Evolutionary conservation across 2,113 vertebrate genomes (phyloP).

Genomic region (Tiliqua scincoides): DNA sequence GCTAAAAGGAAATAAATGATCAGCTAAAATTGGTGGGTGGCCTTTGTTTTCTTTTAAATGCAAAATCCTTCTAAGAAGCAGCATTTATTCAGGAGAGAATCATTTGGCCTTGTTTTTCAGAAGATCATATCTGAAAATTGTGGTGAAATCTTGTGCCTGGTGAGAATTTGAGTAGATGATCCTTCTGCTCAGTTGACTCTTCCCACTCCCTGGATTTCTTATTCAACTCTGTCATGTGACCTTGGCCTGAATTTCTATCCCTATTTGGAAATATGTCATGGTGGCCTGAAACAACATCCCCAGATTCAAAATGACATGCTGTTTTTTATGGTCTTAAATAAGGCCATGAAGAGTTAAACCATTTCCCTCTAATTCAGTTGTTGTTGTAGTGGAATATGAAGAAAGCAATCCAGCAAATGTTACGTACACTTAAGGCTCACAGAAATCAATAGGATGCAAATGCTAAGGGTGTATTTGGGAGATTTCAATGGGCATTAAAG

Average conservation of each 20-base stretch:
- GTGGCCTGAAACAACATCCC: not conserved
- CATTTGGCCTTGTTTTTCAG: accelerated
- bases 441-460: not conserved
- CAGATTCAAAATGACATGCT: not conserved
- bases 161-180: not conserved
- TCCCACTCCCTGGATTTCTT: not conserved
- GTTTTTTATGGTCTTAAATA: not conserved
- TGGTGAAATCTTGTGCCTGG: not conserved
- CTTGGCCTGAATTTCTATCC: not conserved
- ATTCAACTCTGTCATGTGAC: not conserved
- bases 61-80: not conserved
- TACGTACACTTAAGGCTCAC: not conserved
- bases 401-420: not conserved
- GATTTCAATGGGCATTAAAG: not conserved
- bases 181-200: not conserved
- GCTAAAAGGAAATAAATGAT: no score
- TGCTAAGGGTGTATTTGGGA: not conserved
- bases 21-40: not conserved
- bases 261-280: not conserved
- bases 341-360: not conserved
- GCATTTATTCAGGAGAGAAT: not conserved
- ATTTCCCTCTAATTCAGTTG: not conserved
- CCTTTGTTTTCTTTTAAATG: not conserved
- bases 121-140: not conserved
- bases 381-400: not conserved